Evolutionary conservation across 2,888 invertebrate genomes (phyloP).

Genomic region (Chironomus riparius): DNA sequence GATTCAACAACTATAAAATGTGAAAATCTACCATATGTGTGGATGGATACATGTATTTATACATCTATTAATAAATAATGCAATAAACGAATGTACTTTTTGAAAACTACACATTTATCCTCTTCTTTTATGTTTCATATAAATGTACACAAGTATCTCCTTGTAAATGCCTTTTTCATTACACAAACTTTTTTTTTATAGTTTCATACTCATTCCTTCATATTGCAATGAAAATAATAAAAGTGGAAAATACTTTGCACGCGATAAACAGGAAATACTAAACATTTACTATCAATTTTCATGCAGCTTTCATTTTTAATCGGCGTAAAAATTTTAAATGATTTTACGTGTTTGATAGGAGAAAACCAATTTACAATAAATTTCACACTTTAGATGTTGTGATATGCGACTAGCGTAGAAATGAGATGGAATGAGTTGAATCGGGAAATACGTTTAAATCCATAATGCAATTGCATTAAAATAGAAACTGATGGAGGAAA

Average conservation of each 20-base stretch:
- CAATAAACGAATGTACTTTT: too few relatives aligned
- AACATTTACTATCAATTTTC: not conserved
- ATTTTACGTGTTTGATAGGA: not conserved
- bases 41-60: too few relatives aligned
- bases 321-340: slow-evolving; percentile 17
- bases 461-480: not conserved
- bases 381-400: slow-evolving; percentile 11
- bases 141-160: too few relatives aligned
- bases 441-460: slow-evolving; percentile 8
- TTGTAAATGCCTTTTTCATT: too few relatives aligned
- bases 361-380: slow-evolving; percentile 25
- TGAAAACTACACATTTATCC: too few relatives aligned
- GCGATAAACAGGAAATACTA: not conserved
- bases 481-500: slow-evolving; percentile 4
- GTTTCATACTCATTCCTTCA: too few relatives aligned
- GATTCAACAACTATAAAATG: too few relatives aligned
- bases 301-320: not conserved
- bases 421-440: not conserved
- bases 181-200: too few relatives aligned
- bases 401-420: not conserved
- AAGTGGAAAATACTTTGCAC: not conserved
- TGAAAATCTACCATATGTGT: too few relatives aligned
- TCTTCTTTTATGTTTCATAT: too few relatives aligned
- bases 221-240: not conserved
- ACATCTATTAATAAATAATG: too few relatives aligned